Conservation (phyloP, 2,113 vertebrate species). For the cattle (Bos taurus) region DNA sequence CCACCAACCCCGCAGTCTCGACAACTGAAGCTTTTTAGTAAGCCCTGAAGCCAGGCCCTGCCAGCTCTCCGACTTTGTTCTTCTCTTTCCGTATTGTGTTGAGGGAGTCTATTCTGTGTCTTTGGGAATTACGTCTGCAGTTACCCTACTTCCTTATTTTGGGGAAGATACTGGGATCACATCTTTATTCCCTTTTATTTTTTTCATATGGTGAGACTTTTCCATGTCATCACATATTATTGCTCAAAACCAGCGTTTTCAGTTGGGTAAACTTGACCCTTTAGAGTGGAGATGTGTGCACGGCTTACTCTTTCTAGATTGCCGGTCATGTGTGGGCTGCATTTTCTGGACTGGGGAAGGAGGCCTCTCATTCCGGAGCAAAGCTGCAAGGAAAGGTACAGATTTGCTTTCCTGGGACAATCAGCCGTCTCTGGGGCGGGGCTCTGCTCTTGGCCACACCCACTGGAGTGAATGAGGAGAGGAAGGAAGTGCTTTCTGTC, state of each 20-base stretch:
- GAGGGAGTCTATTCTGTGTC: neutral
- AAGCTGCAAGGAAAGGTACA: neutral
- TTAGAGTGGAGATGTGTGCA: neutral
- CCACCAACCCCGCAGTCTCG: fast-evolving
- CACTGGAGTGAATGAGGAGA: too few species aligned
- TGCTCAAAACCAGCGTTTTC: neutral
- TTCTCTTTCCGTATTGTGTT: neutral
- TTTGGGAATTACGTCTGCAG: neutral
- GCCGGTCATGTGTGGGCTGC: neutral
- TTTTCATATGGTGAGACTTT: neutral
- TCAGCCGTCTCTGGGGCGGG: neutral
- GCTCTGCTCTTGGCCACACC: neutral
- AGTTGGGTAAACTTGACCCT: neutral
- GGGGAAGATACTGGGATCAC: neutral
- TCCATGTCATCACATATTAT: neutral
- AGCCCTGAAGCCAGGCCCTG: neutral
- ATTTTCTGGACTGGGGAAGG: neutral
- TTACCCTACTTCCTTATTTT: neutral
- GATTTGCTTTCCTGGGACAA: too few species aligned
- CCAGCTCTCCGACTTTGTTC: neutral
- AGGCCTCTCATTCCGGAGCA: neutral
- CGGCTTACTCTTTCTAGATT: neutral
- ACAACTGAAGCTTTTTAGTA: fast-evolving
- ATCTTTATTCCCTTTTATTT: neutral
- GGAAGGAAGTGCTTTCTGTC: neutral